A percentile compares a stretch with the other conserved stretches of the same genome.
Evolutionary conservation across 2,888 invertebrate species (phyloP).

Genomic region (Phlogophora meticulosa): DNA sequence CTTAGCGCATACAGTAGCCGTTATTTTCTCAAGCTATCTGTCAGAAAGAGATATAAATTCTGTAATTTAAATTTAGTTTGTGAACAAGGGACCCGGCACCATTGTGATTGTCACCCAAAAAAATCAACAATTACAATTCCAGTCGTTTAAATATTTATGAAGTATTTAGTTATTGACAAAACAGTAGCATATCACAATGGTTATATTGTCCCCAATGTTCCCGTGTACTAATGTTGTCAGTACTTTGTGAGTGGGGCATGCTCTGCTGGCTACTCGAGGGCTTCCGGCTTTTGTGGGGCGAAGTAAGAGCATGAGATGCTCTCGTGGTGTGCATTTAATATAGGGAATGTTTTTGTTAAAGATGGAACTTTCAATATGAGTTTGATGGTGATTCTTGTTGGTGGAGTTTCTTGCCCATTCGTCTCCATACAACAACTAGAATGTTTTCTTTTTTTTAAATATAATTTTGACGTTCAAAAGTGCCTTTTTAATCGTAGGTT

Average conservation of each 20-base stretch:
- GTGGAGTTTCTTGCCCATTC: too few relatives aligned
- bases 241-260: conserved; percentile 63
- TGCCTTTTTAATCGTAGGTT: too few relatives aligned
- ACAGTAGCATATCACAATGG: conserved; percentile 84
- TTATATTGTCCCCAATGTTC: conserved; percentile 75
- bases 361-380: not conserved
- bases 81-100: too few relatives aligned
- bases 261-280: conserved; percentile 84
- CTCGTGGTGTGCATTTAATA: conserved; percentile 19
- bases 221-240: conserved; percentile 58
- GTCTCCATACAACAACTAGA: too few relatives aligned
- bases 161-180: conserved; percentile 88
- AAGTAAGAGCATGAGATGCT: conserved; percentile 35
- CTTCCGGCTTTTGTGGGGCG: conserved; percentile 75
- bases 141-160: conserved; percentile 88
- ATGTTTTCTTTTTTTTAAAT: too few relatives aligned
- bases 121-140: too few relatives aligned
- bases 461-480: too few relatives aligned
- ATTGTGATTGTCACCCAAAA: too few relatives aligned
- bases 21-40: too few relatives aligned
- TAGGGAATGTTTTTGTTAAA: not conserved
- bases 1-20: too few relatives aligned
- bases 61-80: too few relatives aligned
- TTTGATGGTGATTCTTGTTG: not conserved
- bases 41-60: too few relatives aligned